Conservation (phyloP, 2,888 invertebrate genomes). For the Eristalinus sepulchralis region DNA sequence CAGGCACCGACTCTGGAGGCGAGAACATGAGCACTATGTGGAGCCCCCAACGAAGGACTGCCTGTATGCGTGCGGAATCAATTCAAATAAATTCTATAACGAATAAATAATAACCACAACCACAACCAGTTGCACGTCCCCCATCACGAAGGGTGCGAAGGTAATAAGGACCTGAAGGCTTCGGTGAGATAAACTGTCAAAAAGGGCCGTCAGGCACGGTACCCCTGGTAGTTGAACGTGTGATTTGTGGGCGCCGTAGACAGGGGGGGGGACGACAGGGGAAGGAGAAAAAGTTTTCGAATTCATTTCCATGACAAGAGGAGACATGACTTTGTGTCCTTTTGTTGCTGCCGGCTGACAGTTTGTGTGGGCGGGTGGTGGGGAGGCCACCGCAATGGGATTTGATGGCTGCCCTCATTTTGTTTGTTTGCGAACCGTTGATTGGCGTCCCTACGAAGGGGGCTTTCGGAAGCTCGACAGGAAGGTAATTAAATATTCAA, state of each 20-base stretch:
- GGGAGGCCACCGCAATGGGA: not conserved
- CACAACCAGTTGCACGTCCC: slow-evolving; percentile 42
- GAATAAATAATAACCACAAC: slow-evolving; percentile 53
- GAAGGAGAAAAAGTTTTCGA: slow-evolving; percentile 44
- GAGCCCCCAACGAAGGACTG: slow-evolving; percentile 11
- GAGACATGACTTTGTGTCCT: slow-evolving; percentile 55
- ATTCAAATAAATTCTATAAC: slow-evolving; percentile 52
- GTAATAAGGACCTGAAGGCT: not conserved
- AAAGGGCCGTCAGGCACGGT: not conserved
- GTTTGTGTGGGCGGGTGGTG: slow-evolving; percentile 3
- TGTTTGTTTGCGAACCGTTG: slow-evolving; percentile 56
- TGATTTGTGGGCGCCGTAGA: not conserved
- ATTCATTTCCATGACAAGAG: slow-evolving; percentile 64
- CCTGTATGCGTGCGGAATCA: slow-evolving; percentile 28
- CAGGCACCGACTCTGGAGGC: not conserved
- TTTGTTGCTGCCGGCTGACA: slow-evolving; percentile 1
- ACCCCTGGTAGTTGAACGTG: slow-evolving; percentile 15
- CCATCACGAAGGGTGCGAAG: not conserved
- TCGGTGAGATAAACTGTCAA: slow-evolving; percentile 12
- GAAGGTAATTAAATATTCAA: slow-evolving; percentile 56
- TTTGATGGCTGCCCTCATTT: slow-evolving; percentile 35
- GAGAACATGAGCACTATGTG: slow-evolving; percentile 7
- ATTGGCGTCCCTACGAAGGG: slow-evolving; percentile 41
- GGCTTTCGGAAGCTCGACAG: slow-evolving; percentile 11
- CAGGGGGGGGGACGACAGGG: not conserved